Percentiles rank a stretch among this genome's conserved stretches.
Evolutionary conservation across 2,797 vertebrate genomes (phyloP).

Genomic region (Taenioides sp.): DNA sequence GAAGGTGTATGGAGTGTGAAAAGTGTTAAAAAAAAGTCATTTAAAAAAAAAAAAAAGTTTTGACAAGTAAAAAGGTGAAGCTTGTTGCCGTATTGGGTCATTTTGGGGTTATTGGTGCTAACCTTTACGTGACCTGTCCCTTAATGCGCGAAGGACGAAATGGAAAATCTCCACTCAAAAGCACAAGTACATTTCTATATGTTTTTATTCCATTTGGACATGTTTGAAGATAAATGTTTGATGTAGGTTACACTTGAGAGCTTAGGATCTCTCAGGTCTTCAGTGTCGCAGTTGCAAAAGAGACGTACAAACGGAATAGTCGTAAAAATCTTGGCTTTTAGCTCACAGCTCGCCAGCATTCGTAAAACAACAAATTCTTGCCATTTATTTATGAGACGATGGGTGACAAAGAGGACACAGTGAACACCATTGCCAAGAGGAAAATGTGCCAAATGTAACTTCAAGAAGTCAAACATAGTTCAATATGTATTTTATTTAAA

Average conservation of each 20-base stretch:
- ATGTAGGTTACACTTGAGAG: slow-evolving; percentile 19
- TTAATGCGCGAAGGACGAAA: slow-evolving; percentile 19
- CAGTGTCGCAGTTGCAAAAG: background rate
- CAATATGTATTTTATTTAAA: background rate
- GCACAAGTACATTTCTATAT: slow-evolving; percentile 19
- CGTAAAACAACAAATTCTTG: background rate
- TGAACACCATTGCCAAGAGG: background rate
- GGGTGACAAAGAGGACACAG: slow-evolving; percentile 11
- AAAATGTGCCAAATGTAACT: background rate
- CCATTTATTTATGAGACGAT: slow-evolving; percentile 15
- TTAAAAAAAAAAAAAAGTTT: too few relatives aligned
- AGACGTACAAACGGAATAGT: slow-evolving; percentile 2
- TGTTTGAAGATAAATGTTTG: slow-evolving; percentile 43
- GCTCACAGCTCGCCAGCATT: background rate
- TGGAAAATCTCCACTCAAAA: slow-evolving; percentile 32
- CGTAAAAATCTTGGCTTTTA: background rate
- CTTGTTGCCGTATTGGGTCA: too few relatives aligned
- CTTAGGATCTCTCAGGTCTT: background rate
- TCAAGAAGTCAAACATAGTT: background rate
- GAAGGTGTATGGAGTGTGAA: too few relatives aligned
- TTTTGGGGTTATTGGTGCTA: background rate
- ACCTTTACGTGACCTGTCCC: slow-evolving; percentile 48
- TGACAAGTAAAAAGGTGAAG: too few relatives aligned
- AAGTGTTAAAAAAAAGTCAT: too few relatives aligned
- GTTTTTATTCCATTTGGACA: slow-evolving; percentile 9